Percentiles rank a stretch among this genome's conserved stretches.
Evolutionary conservation across 2,797 vertebrate genomes (phyloP).

Genomic region (Percopsis omiscomaycus): DNA sequence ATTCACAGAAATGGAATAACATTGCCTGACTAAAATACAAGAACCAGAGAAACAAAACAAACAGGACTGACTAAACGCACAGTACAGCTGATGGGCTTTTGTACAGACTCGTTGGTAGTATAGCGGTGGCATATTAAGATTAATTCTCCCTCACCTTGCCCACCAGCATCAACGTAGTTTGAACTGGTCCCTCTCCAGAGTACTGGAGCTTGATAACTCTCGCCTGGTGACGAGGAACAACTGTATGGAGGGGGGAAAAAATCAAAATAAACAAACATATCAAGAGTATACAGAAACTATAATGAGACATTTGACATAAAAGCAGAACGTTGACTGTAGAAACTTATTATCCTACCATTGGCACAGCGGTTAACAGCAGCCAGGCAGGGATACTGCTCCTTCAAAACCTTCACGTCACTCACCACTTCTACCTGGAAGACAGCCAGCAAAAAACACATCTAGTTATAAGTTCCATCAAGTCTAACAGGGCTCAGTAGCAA

Average conservation of each 20-base stretch:
- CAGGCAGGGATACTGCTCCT: conserved; percentile 81
- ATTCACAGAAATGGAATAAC: too few relatives aligned
- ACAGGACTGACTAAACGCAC: too few relatives aligned
- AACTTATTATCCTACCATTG: conserved; percentile 60
- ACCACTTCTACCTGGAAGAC: conserved; percentile 72
- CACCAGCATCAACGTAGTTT: conserved; percentile 80
- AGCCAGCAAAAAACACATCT: conserved; percentile 5
- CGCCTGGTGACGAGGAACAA: conserved; percentile 79
- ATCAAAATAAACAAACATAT: neutral
- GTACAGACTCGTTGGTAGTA: too few relatives aligned
- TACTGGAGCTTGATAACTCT: conserved; percentile 81
- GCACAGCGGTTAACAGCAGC: conserved; percentile 84
- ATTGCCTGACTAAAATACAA: too few relatives aligned
- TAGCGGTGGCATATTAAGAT: neutral
- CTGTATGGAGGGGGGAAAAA: conserved; percentile 44
- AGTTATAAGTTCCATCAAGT: neutral
- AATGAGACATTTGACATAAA: neutral
- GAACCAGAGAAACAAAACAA: too few relatives aligned
- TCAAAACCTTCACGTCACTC: conserved; percentile 64
- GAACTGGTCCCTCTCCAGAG: conserved; percentile 73
- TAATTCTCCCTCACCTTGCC: conserved; percentile 74
- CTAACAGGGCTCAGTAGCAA: neutral
- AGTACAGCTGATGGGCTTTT: too few relatives aligned
- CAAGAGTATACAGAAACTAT: neutral
- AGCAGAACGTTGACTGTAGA: neutral